A percentile compares a stretch with the other conserved stretches of the same genome.
Evolutionary conservation across 2,113 vertebrate species (phyloP).

Genomic region (Elachura formosa): DNA sequence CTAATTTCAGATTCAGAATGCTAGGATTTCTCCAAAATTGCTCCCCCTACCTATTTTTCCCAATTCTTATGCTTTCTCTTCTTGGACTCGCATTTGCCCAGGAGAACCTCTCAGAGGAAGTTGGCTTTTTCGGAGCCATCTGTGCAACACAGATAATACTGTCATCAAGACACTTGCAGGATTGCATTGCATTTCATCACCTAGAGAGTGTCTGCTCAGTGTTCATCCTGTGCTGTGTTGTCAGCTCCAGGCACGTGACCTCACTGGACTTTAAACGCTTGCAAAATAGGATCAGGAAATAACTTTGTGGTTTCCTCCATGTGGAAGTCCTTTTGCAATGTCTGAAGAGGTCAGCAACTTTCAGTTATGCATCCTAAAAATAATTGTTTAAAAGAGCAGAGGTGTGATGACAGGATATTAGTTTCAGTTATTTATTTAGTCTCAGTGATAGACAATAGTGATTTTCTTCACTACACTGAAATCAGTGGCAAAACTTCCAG

Average conservation of each 20-base stretch:
- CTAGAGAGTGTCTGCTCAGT: background rate
- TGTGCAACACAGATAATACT: slow-evolving; percentile 22
- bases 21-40: background rate
- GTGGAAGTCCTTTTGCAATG: background rate
- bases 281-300: slow-evolving; percentile 27
- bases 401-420: background rate
- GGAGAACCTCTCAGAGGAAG: background rate
- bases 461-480: background rate
- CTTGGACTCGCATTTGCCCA: background rate
- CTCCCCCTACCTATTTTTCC: background rate
- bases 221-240: background rate
- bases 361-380: background rate
- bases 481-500: background rate
- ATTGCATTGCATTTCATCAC: slow-evolving; percentile 9
- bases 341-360: background rate
- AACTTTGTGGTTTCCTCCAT: background rate
- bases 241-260: background rate
- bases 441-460: background rate
- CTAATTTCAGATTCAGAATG: background rate
- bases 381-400: background rate
- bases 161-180: background rate
- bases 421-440: background rate
- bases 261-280: background rate
- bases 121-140: slow-evolving; percentile 5
- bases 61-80: background rate